These are phyloP conservation scores for Coenonympha arcania DNA, from an alignment of 2,888 invertebrate species.

Conservation along the genomic window DNA sequence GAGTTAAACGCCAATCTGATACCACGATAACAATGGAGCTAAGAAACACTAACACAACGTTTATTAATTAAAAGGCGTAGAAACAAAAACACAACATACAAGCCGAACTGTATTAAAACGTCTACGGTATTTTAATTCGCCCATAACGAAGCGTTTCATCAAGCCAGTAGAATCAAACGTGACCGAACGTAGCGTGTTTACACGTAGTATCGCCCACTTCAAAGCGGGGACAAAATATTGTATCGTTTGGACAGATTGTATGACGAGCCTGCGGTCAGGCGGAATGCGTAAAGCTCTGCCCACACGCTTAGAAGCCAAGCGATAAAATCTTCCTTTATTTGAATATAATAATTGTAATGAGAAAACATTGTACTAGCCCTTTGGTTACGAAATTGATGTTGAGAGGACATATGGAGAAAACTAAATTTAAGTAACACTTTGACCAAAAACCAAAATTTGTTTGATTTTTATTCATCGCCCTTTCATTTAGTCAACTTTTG, in stretches of 20 bases:
- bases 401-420: too few species aligned
- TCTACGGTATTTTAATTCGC: constrained; percentile 15
- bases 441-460: too few species aligned
- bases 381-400: too few species aligned
- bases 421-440: too few species aligned
- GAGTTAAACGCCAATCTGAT: too few species aligned
- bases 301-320: background rate
- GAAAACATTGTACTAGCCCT: too few species aligned
- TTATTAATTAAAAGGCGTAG: background rate
- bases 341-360: too few species aligned
- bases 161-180: constrained; percentile 24
- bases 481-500: too few species aligned
- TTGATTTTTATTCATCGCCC: too few species aligned
- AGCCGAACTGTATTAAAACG: constrained; percentile 3
- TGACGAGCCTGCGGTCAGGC: constrained; percentile 36
- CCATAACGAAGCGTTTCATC: constrained; percentile 18
- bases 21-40: background rate
- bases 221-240: constrained; percentile 30
- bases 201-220: constrained; percentile 33
- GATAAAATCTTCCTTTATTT: too few species aligned
- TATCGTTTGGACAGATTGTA: constrained; percentile 36
- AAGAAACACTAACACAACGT: background rate
- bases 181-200: constrained; percentile 30
- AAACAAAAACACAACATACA: background rate
- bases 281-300: constrained; percentile 31